Percentiles rank a stretch among this genome's conserved stretches.
Conservation (phyloP, 2,797 vertebrate genomes). For the Alfaro cultratus region DNA sequence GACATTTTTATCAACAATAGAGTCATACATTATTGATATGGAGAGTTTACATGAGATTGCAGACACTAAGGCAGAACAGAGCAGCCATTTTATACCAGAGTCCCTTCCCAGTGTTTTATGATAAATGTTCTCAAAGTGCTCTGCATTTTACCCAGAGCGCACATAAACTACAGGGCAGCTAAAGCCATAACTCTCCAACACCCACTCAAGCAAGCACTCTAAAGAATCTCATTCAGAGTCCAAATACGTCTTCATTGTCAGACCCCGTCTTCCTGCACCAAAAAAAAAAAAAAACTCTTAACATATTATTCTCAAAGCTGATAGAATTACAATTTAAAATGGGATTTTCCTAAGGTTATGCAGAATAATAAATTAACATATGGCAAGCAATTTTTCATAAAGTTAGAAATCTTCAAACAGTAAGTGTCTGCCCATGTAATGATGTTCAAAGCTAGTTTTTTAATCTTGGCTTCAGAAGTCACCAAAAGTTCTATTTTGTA, state of each 20-base stretch:
- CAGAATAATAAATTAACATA: background rate
- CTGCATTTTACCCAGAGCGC: slow-evolving; percentile 80
- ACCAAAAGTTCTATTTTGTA: background rate
- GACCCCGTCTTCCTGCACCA: slow-evolving; percentile 26
- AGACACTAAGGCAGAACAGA: slow-evolving; percentile 68
- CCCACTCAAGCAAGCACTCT: slow-evolving; percentile 70
- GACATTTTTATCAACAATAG: slow-evolving; percentile 61
- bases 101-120: slow-evolving; percentile 78
- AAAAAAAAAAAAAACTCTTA: slow-evolving; percentile 22
- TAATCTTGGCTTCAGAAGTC: background rate
- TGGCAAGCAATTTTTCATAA: slow-evolving; percentile 5
- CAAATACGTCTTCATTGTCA: slow-evolving; percentile 45
- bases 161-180: slow-evolving; percentile 77
- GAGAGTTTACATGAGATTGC: slow-evolving; percentile 74
- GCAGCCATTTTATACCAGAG: slow-evolving; percentile 75
- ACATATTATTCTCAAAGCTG: slow-evolving; percentile 16
- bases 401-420: background rate
- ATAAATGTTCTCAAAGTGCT: slow-evolving; percentile 82
- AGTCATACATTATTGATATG: slow-evolving; percentile 76
- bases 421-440: background rate
- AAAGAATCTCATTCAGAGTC: slow-evolving; percentile 57
- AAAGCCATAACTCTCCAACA: slow-evolving; percentile 74
- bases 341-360: slow-evolving; percentile 5
- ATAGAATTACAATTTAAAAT: slow-evolving; percentile 1
- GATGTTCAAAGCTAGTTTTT: background rate